Percentiles rank a stretch among this genome's conserved stretches.
phyloP scores from a whole-genome alignment of 2,113 vertebrate genomes.

The Plotosus lineatus region DNA sequence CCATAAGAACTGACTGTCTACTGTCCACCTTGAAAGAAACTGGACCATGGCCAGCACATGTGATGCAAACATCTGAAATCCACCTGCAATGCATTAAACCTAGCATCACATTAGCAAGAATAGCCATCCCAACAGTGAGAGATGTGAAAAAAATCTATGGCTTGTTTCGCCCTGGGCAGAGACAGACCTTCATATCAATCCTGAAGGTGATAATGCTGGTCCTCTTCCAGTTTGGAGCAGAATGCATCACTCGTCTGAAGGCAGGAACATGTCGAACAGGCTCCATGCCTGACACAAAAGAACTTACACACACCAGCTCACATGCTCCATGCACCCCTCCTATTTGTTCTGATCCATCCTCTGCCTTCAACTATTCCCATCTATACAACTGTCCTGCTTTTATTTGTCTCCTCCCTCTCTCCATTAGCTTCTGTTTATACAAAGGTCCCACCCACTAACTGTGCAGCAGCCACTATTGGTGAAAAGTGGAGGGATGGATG shows the following conservation, averaged over 20 bases:
- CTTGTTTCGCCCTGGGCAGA: background rate
- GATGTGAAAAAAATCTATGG: background rate
- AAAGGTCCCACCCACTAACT: slow-evolving; percentile 9
- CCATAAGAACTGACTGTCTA: slow-evolving; percentile 24
- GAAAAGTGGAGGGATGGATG: slow-evolving; percentile 15
- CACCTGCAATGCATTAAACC: slow-evolving; percentile 7
- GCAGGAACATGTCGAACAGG: background rate
- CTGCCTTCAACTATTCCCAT: slow-evolving; percentile 27
- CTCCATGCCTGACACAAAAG: background rate
- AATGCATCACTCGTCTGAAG: slow-evolving; percentile 4
- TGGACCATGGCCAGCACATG: background rate
- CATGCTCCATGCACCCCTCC: slow-evolving; percentile 18
- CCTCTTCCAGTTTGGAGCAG: slow-evolving; percentile 43
- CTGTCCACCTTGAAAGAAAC: background rate
- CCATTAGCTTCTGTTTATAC: background rate
- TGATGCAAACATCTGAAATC: background rate
- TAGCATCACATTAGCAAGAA: background rate
- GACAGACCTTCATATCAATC: slow-evolving; percentile 56
- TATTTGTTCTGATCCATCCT: background rate
- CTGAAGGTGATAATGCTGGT: slow-evolving; percentile 51
- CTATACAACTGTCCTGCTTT: background rate
- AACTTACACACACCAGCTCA: background rate
- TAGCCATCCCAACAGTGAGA: background rate
- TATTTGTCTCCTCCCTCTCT: slow-evolving; percentile 22
- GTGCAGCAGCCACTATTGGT: slow-evolving; percentile 15